Conservation (phyloP, 2,113 vertebrate genomes). For the Paramormyrops kingsleyae region DNA sequence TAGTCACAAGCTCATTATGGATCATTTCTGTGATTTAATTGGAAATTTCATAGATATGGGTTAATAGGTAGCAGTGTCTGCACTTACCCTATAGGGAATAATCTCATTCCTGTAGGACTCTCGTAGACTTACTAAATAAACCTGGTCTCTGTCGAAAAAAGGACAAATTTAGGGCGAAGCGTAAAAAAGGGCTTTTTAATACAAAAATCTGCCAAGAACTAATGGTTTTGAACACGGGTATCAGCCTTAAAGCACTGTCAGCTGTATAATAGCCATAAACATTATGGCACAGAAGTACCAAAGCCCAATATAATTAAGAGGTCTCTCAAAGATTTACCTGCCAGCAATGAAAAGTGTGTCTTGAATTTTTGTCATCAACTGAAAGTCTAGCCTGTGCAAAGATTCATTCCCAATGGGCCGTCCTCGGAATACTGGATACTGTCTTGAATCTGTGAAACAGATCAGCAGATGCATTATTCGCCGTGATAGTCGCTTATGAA, state of each 20-base stretch:
- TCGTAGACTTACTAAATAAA: slow-evolving; percentile 93
- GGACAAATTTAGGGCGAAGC: slow-evolving; percentile 32
- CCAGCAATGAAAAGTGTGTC: slow-evolving; percentile 98
- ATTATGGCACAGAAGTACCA: slow-evolving; percentile 48
- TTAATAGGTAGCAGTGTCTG: slow-evolving; percentile 2
- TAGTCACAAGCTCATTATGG: neutral
- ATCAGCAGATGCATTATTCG: slow-evolving; percentile 68
- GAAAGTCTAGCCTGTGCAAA: slow-evolving; percentile 96
- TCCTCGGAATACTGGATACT: slow-evolving; percentile 98
- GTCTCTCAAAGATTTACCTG: slow-evolving; percentile 76
- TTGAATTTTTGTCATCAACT: slow-evolving; percentile 98
- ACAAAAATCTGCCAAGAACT: slow-evolving; percentile 4
- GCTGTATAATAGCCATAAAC: slow-evolving; percentile 49
- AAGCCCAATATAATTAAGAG: slow-evolving; percentile 80
- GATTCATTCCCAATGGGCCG: slow-evolving; percentile 95
- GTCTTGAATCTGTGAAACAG: slow-evolving; percentile 82
- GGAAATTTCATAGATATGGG: neutral
- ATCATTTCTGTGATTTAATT: slow-evolving; percentile 11
- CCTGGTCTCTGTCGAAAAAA: slow-evolving; percentile 81
- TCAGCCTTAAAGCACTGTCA: slow-evolving; percentile 23
- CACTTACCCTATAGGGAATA: slow-evolving; percentile 84
- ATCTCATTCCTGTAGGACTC: slow-evolving; percentile 92
- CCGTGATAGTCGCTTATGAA: slow-evolving; percentile 54
- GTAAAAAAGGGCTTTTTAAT: neutral
- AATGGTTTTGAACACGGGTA: slow-evolving; percentile 28